phyloP scores from a whole-genome alignment of 2,888 invertebrate genomes.

The Drosophila phalerata region DNA sequence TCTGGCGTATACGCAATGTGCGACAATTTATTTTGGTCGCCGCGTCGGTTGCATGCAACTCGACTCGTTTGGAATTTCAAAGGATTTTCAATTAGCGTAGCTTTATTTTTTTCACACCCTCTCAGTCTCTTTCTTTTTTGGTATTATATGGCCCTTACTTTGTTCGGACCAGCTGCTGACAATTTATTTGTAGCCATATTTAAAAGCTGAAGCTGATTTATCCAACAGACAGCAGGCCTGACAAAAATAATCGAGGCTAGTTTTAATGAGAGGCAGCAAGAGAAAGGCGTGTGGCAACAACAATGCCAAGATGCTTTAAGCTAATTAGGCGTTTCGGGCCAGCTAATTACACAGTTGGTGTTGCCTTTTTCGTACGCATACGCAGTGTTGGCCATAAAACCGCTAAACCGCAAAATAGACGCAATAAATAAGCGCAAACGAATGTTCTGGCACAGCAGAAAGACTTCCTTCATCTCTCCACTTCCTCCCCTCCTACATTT shows the following conservation, averaged over 20 bases:
- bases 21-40: slow-evolving; percentile 60
- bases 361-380: slow-evolving; percentile 49
- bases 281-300: slow-evolving; percentile 23
- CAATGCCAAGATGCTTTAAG: slow-evolving; percentile 46
- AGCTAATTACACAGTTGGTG: slow-evolving; percentile 63
- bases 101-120: slow-evolving; percentile 28
- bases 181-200: slow-evolving; percentile 63
- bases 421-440: slow-evolving; percentile 69
- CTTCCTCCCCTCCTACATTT: slow-evolving; percentile 1
- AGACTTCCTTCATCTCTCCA: neutral
- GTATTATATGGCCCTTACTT: neutral
- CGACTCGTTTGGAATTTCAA: slow-evolving; percentile 57
- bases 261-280: slow-evolving; percentile 36
- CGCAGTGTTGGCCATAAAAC: slow-evolving; percentile 68
- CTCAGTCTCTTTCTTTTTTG: neutral
- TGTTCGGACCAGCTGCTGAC: slow-evolving; percentile 23
- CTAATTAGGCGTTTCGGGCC: slow-evolving; percentile 72
- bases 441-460: slow-evolving; percentile 40
- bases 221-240: slow-evolving; percentile 18
- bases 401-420: slow-evolving; percentile 78
- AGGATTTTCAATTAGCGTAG: slow-evolving; percentile 74
- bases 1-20: slow-evolving; percentile 42
- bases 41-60: slow-evolving; percentile 50
- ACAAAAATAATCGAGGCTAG: slow-evolving; percentile 24
- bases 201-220: slow-evolving; percentile 62